Conservation (phyloP, 92 coral and sea anemone species). For the Isaurus tuberculatus region DNA sequence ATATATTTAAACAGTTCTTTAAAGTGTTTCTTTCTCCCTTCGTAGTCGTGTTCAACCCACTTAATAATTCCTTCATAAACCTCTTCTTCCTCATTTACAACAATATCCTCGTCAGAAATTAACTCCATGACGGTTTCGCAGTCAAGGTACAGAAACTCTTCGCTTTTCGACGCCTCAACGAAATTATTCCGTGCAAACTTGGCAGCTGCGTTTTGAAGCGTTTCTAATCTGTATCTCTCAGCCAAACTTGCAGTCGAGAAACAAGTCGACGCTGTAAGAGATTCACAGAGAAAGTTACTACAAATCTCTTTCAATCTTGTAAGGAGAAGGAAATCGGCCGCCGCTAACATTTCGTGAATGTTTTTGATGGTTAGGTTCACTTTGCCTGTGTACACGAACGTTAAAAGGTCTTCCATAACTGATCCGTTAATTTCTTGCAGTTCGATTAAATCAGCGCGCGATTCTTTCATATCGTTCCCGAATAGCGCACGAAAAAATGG, state of each 20-base stretch:
- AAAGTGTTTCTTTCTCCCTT: conserved; percentile 61
- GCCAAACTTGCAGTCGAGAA: conserved; percentile 83
- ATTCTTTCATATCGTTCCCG: conserved; percentile 86
- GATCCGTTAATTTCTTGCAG: conserved; percentile 65
- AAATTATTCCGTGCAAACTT: conserved; percentile 80
- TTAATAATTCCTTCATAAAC: conserved; percentile 86
- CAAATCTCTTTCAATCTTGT: conserved; percentile 78
- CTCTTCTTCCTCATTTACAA: conserved; percentile 79
- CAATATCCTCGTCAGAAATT: conserved; percentile 84
- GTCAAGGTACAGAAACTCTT: conserved; percentile 74
- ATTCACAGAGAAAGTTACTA: conserved; percentile 69
- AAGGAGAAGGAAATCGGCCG: conserved; percentile 88
- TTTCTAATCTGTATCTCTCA: conserved; percentile 75
- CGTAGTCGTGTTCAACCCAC: conserved; percentile 87
- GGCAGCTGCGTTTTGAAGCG: conserved; percentile 70
- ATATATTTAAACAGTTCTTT: conserved; percentile 69
- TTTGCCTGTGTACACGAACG: conserved; percentile 87
- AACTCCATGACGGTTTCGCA: conserved; percentile 69
- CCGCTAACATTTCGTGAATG: conserved; percentile 77
- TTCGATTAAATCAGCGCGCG: conserved; percentile 14
- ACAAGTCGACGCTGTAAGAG: conserved; percentile 79
- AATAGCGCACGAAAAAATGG: conserved; percentile 89
- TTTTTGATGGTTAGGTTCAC: conserved; percentile 73
- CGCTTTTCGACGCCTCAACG: conserved; percentile 81
- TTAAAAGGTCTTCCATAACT: conserved; percentile 86